phyloP scores from a whole-genome alignment of 64 coral and sea anemone species.

The Montipora efflorescens region DNA sequence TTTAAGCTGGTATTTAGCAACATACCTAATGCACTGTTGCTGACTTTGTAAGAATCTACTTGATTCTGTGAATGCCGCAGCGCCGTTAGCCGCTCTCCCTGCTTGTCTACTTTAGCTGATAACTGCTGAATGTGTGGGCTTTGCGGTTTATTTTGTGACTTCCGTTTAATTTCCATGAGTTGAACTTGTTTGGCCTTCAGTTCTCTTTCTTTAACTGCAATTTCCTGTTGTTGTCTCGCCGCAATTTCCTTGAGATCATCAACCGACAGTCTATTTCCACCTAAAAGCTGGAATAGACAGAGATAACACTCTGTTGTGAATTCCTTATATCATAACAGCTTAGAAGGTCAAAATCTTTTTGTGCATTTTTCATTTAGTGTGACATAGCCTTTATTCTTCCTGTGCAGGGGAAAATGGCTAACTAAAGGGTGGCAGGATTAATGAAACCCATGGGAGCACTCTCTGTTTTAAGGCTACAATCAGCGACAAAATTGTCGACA shows the following conservation, averaged over 20 bases:
- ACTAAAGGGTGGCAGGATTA: no score
- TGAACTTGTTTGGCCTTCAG: constrained; percentile 79
- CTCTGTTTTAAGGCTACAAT: no score
- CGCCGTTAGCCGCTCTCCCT: constrained; percentile 69
- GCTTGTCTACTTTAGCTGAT: constrained; percentile 67
- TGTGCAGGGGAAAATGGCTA: no score
- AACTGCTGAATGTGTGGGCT: constrained; percentile 78
- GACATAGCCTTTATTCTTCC: no score
- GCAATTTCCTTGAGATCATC: constrained; percentile 77
- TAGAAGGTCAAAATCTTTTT: no score
- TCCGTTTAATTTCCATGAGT: constrained; percentile 69
- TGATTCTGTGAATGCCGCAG: constrained; percentile 72
- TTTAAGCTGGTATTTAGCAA: not conserved
- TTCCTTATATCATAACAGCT: no score
- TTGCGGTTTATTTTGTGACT: constrained; percentile 59
- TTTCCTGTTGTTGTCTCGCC: constrained; percentile 84
- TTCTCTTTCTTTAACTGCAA: constrained; percentile 79
- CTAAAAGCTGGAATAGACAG: constrained; percentile 40
- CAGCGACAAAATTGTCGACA: no score
- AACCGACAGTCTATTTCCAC: constrained; percentile 55
- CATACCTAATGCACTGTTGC: constrained; percentile 81
- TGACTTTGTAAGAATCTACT: constrained; percentile 65
- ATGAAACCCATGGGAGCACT: no score
- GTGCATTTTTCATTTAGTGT: no score
- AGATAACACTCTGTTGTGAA: no score